Conservation (phyloP, 2,888 invertebrate species). For the Agriopis marginaria region DNA sequence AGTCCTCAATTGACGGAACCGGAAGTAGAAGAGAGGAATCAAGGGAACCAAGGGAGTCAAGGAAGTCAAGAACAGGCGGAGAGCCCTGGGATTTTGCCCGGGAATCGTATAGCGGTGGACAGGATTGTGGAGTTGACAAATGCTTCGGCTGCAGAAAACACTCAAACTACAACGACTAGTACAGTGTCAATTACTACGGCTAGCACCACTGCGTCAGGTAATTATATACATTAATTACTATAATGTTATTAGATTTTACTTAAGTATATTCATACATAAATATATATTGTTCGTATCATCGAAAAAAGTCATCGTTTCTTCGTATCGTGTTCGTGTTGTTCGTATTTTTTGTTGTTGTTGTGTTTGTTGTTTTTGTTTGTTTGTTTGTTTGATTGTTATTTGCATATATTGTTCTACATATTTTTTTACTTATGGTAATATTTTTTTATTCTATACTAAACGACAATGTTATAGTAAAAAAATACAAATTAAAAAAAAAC, state of each 20-base stretch:
- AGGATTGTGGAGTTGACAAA: conserved; percentile 75
- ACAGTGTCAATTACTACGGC: conserved; percentile 68
- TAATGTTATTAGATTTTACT: neutral
- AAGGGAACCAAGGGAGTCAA: conserved; percentile 1
- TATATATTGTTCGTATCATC: too few species aligned
- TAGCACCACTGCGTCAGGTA: conserved; percentile 81
- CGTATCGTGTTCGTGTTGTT: too few species aligned
- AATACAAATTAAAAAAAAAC: too few species aligned
- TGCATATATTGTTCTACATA: too few species aligned
- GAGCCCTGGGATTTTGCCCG: conserved; percentile 62
- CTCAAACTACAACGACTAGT: conserved; percentile 61
- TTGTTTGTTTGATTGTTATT: too few species aligned
- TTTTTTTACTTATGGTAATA: too few species aligned
- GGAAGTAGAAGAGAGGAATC: conserved; percentile 48
- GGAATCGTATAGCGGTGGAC: conserved; percentile 76
- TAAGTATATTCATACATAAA: too few species aligned
- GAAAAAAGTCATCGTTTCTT: too few species aligned
- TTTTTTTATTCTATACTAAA: too few species aligned
- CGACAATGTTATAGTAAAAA: too few species aligned
- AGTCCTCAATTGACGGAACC: conserved; percentile 64
- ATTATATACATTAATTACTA: conserved; percentile 8
- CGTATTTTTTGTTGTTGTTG: too few species aligned
- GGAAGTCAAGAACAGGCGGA: conserved; percentile 57
- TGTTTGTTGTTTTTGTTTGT: too few species aligned
- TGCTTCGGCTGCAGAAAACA: conserved; percentile 56